A percentile compares a stretch with the other conserved stretches of the same genome.
Evolutionary conservation across 2,113 vertebrate genomes (phyloP).

Genomic region (Mormoops blainvillei): DNA sequence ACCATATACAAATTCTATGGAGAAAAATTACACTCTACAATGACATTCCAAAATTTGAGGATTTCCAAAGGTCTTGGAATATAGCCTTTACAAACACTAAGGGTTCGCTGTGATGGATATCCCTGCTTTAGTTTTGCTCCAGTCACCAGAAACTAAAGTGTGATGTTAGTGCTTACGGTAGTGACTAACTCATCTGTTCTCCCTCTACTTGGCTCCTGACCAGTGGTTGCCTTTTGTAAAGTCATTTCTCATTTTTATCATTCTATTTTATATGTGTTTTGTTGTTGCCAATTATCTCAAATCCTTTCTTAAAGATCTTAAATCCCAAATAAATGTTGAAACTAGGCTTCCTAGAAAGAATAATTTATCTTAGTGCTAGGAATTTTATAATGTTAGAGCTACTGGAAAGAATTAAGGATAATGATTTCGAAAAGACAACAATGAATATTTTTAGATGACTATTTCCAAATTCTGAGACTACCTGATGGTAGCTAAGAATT

Average conservation of each 20-base stretch:
- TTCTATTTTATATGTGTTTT: slow-evolving; percentile 19
- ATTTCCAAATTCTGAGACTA: not conserved
- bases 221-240: not conserved
- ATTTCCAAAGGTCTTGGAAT: not conserved
- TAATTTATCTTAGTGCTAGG: slow-evolving; percentile 12
- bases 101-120: not conserved
- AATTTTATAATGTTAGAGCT: slow-evolving; percentile 33
- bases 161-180: not conserved
- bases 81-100: not conserved
- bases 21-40: not conserved
- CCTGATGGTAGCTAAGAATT: not conserved
- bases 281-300: not conserved
- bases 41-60: not conserved
- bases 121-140: slow-evolving; percentile 3
- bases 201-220: not conserved
- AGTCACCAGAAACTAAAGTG: not conserved
- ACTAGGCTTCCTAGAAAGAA: slow-evolving; percentile 50
- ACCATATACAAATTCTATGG: not conserved
- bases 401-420: slow-evolving; percentile 46
- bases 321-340: slow-evolving; percentile 46
- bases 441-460: not conserved
- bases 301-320: slow-evolving; percentile 16
- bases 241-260: slow-evolving; percentile 1
- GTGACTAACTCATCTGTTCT: slow-evolving; percentile 28
- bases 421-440: slow-evolving; percentile 1